Evolutionary conservation across 2,888 invertebrate genomes (phyloP).

Genomic region (Mimumesa dahlbomi): DNA sequence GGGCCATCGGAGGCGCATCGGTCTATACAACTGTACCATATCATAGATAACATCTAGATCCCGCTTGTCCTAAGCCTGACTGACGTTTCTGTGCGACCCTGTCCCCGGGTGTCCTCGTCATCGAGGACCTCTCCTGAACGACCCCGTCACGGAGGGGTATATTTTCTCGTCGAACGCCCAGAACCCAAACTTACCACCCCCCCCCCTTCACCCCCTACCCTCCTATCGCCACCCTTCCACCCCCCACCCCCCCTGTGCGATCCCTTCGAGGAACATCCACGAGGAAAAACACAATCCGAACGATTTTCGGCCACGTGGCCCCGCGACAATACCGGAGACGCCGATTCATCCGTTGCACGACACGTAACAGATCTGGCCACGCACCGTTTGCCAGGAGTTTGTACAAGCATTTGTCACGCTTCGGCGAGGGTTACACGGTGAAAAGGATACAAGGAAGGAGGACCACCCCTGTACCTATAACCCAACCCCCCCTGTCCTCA

Average conservation of each 20-base stretch:
- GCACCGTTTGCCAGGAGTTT: constrained; percentile 61
- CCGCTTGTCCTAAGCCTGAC: constrained; percentile 74
- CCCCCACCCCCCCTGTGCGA: constrained; percentile 37
- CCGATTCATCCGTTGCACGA: constrained; percentile 63
- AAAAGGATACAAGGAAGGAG: constrained; percentile 25
- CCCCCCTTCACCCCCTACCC: constrained; percentile 18
- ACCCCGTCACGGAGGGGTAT: constrained; percentile 39
- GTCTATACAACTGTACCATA: constrained; percentile 36
- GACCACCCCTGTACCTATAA: constrained; percentile 10
- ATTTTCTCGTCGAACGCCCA: constrained; percentile 60
- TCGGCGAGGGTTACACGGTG: constrained; percentile 26
- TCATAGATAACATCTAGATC: constrained; percentile 73
- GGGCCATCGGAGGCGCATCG: constrained; percentile 41
- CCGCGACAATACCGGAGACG: constrained; percentile 70
- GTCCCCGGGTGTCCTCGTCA: constrained; percentile 64
- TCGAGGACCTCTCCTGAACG: constrained; percentile 52
- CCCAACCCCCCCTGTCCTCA: neutral
- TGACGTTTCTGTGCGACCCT: constrained; percentile 76
- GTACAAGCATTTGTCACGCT: constrained; percentile 69
- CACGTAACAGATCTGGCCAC: constrained; percentile 69
- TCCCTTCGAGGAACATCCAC: constrained; percentile 5
- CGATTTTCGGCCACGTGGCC: constrained; percentile 76
- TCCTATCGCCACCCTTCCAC: constrained; percentile 7
- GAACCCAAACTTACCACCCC: constrained; percentile 13
- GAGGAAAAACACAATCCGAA: constrained; percentile 67